Evolutionary conservation across 2,113 vertebrate genomes (phyloP).

Genomic region (Poeciliopsis occidentalis): DNA sequence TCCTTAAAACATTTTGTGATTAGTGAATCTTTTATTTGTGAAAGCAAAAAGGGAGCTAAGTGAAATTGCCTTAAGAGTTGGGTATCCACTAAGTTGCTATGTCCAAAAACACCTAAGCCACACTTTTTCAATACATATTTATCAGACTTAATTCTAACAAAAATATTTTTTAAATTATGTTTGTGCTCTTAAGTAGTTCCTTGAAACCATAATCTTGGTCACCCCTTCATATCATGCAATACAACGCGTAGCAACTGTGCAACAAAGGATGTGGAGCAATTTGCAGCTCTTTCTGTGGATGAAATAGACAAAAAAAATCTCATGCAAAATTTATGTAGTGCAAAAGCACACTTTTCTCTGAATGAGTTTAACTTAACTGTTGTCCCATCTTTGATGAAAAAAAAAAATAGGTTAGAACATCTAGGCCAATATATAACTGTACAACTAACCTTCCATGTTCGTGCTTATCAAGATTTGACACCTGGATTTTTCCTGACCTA

Average conservation of each 20-base stretch:
- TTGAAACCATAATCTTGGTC: too few species aligned
- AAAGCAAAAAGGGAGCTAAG: too few species aligned
- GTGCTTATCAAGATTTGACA: conserved; percentile 27
- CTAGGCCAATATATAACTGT: conserved; percentile 55
- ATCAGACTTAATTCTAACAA: too few species aligned
- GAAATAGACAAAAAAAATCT: not conserved
- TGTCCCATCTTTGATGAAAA: conserved; percentile 14
- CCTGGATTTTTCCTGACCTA: conserved; percentile 56
- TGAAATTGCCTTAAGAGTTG: too few species aligned
- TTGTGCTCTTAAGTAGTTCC: too few species aligned
- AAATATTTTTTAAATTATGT: too few species aligned
- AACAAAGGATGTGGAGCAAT: not conserved
- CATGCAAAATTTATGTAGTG: not conserved
- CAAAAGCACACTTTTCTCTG: not conserved
- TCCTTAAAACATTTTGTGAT: too few species aligned
- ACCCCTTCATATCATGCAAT: not conserved
- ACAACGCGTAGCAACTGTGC: not conserved
- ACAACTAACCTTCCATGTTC: conserved; percentile 56
- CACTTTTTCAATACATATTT: too few species aligned
- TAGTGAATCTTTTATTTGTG: too few species aligned
- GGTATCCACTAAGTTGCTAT: too few species aligned
- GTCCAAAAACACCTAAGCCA: too few species aligned
- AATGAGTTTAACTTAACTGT: conserved; percentile 10
- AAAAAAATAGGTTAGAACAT: conserved; percentile 54
- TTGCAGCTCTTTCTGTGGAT: not conserved